Conservation (phyloP, 1,140 invertebrate genomes). For the Temnothorax curvispinosus region DNA sequence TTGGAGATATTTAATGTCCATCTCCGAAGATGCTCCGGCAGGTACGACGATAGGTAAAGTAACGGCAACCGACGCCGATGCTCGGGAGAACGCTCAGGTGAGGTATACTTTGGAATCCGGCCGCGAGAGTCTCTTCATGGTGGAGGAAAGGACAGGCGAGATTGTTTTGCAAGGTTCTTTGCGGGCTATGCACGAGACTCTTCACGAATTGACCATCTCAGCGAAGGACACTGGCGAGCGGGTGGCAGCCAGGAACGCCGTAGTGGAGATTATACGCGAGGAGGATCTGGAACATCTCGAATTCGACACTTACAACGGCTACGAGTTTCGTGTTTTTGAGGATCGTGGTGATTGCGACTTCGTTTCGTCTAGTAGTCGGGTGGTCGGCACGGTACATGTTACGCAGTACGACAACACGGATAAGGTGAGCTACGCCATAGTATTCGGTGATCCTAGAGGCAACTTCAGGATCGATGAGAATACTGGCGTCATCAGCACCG, state of each 20-base stretch:
- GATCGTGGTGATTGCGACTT: constrained; percentile 89
- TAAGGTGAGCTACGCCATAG: constrained; percentile 91
- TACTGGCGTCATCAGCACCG: constrained; percentile 92
- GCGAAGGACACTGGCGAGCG: constrained; percentile 93
- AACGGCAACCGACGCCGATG: constrained; percentile 92
- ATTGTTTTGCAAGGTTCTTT: constrained; percentile 89
- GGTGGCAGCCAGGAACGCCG: constrained; percentile 89
- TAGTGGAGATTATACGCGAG: constrained; percentile 93
- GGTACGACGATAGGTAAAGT: constrained; percentile 91
- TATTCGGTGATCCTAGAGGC: constrained; percentile 92
- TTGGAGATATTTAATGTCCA: constrained; percentile 90
- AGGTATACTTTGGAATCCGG: constrained; percentile 92
- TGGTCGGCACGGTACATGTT: constrained; percentile 92
- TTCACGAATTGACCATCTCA: constrained; percentile 91
- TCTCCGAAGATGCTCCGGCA: constrained; percentile 88
- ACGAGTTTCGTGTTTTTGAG: constrained; percentile 93
- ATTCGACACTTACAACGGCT: constrained; percentile 91
- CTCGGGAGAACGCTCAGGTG: constrained; percentile 93
- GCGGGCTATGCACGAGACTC: constrained; percentile 87
- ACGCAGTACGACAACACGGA: constrained; percentile 83
- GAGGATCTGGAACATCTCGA: constrained; percentile 90
- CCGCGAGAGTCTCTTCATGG: constrained; percentile 91
- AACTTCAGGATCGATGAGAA: constrained; percentile 93
- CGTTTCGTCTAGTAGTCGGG: constrained; percentile 86
- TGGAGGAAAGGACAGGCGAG: constrained; percentile 92